These are phyloP conservation scores for Arctopsyche grandis DNA, from an alignment of 1,140 invertebrate genomes.

Conservation along the genomic window DNA sequence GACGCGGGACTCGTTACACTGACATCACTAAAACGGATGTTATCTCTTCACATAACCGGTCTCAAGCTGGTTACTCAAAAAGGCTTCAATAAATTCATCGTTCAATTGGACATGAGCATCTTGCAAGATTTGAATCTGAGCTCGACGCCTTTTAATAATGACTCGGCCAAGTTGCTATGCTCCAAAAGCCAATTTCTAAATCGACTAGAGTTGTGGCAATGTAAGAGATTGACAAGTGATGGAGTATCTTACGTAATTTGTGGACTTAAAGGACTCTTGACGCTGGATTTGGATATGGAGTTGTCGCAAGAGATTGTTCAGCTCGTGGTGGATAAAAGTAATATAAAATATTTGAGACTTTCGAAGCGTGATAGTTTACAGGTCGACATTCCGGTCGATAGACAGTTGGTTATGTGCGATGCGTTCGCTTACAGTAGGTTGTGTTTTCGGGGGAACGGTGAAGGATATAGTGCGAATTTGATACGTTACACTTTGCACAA, in stretches of 20 bases:
- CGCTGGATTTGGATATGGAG: slow-evolving; percentile 46
- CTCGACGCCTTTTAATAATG: slow-evolving; percentile 42
- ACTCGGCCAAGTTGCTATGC: slow-evolving; percentile 23
- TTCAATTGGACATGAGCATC: slow-evolving; percentile 3
- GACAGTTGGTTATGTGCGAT: not conserved
- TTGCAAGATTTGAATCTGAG: slow-evolving; percentile 48
- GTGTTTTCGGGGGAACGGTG: slow-evolving; percentile 43
- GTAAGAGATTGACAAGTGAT: slow-evolving; percentile 9
- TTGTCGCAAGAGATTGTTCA: slow-evolving; percentile 18
- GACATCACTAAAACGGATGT: not conserved
- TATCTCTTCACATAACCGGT: slow-evolving; percentile 42
- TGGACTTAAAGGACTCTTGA: slow-evolving; percentile 31
- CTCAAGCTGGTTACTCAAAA: slow-evolving; percentile 33
- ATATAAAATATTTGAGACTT: slow-evolving; percentile 38
- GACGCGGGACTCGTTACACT: slow-evolving; percentile 28
- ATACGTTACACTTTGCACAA: slow-evolving; percentile 29
- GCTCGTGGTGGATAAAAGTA: slow-evolving; percentile 27
- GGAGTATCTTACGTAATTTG: slow-evolving; percentile 19
- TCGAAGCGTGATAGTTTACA: not conserved
- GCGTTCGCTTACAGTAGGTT: slow-evolving; percentile 36
- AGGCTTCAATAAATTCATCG: slow-evolving; percentile 37
- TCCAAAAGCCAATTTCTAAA: slow-evolving; percentile 17
- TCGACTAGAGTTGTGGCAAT: slow-evolving; percentile 48
- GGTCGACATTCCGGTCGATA: not conserved
- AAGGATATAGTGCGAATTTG: slow-evolving; percentile 47